phyloP scores from a whole-genome alignment of 2,797 vertebrate genomes.

The Pagetopsis macropterus region DNA sequence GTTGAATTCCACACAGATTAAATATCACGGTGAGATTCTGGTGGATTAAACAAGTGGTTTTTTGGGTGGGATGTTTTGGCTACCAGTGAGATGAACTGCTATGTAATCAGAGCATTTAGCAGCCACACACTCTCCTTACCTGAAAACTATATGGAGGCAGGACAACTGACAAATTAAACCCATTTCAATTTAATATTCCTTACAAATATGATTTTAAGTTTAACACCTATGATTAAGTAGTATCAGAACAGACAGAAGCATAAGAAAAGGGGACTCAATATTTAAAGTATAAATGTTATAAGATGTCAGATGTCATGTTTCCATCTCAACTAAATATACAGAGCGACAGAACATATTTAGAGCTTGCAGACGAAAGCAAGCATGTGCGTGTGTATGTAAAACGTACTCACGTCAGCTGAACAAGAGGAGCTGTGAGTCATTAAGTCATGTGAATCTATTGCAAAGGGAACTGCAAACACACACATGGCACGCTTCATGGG shows the following conservation, averaged over 20 bases:
- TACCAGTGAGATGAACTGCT: constrained; percentile 76
- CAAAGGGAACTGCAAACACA: constrained; percentile 39
- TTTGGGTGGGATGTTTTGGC: constrained; percentile 77
- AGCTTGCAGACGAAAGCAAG: constrained; percentile 50
- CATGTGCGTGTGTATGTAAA: constrained; percentile 42
- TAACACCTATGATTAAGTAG: neutral
- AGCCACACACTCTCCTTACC: constrained; percentile 17
- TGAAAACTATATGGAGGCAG: constrained; percentile 15
- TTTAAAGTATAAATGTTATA: constrained; percentile 9
- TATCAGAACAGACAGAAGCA: constrained; percentile 3
- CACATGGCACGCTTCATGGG: constrained; percentile 23
- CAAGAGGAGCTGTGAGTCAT: constrained; percentile 66
- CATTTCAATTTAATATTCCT: neutral
- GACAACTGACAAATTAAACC: neutral
- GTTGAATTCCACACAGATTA: constrained; percentile 70
- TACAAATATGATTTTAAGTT: constrained; percentile 1
- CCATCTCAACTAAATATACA: constrained; percentile 27
- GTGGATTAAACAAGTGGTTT: constrained; percentile 70
- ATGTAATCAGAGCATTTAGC: constrained; percentile 45
- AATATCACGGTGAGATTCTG: constrained; percentile 67
- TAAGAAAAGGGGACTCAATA: neutral
- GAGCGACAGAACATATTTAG: constrained; percentile 25
- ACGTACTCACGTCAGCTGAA: constrained; percentile 60
- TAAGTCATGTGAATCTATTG: constrained; percentile 49
- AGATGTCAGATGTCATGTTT: constrained; percentile 49